A percentile compares a stretch with the other conserved stretches of the same genome.
These are phyloP conservation scores for Drosophila kuntzei DNA, from an alignment of 2,888 invertebrate species.

Conservation along the genomic window DNA sequence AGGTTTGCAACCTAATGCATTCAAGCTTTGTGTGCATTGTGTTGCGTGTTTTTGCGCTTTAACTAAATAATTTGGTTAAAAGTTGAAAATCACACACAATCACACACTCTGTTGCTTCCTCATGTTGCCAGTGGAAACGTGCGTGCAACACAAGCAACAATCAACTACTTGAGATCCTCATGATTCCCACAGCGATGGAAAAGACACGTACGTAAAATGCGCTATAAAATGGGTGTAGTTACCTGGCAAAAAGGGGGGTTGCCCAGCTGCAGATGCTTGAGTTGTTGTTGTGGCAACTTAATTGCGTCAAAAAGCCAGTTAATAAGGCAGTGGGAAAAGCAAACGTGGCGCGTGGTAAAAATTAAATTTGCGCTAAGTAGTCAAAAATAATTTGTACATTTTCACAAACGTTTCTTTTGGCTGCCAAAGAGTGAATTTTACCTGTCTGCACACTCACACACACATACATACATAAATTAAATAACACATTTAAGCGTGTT, in stretches of 20 bases:
- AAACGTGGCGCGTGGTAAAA: conserved; percentile 51
- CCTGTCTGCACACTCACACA: not conserved
- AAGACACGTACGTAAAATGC: conserved; percentile 58
- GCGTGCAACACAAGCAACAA: conserved; percentile 61
- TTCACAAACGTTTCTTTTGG: conserved; percentile 20
- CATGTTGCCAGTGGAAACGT: conserved; percentile 46
- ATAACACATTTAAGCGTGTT: conserved; percentile 52
- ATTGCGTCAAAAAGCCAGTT: conserved; percentile 75
- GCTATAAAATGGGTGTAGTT: conserved; percentile 28
- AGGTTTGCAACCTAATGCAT: conserved; percentile 13
- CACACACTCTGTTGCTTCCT: conserved; percentile 21
- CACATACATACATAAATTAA: conserved; percentile 32
- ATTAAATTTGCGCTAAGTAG: conserved; percentile 55
- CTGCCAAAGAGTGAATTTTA: conserved; percentile 11
- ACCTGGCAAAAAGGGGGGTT: conserved; percentile 13
- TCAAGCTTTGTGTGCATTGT: conserved; percentile 28
- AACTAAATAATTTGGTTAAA: conserved; percentile 75
- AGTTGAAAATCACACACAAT: conserved; percentile 53
- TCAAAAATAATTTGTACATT: conserved; percentile 24
- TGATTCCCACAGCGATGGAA: conserved; percentile 38
- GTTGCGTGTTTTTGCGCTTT: conserved; percentile 64
- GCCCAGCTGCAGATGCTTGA: not conserved
- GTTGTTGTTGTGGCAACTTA: conserved; percentile 51
- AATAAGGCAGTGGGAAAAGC: conserved; percentile 57
- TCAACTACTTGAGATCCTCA: conserved; percentile 34